Base-by-base conservation (phyloP, 1,140 invertebrate species). In the Solenopsis invicta region DNA sequence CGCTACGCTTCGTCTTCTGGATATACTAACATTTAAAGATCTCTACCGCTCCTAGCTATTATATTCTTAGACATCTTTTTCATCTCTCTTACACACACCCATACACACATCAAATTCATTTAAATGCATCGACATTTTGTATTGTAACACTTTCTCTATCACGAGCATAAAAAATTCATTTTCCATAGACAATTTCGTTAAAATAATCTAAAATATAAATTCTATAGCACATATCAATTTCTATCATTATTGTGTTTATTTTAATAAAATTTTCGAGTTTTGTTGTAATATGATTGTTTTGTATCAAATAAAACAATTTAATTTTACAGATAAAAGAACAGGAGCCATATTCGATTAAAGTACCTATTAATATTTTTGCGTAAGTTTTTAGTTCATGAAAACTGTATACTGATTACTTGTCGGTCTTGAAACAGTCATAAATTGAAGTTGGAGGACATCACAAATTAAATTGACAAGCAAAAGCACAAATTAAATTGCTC, bases 181-280 rank as follows among this genome's bases (percentile, higher is more conserved):
- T 50, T 50, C 16, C 2, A 16, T 8, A 37, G 6, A 64, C 9
- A 69, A 69, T 67, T 66, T 34, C 34, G 0, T 66, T 29, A 16
- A 50, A 48, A 78, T 41, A 48, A 6, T 16, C 18, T 78, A 12
- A 34, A 45, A 61, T 24, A 24, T 62, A n/a, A 74, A 21, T 76
- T 29, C 18, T 45, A 21, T 45, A 67, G 4, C 4, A n/a, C 0
- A 29, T 34, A 9, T 50, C 18, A 29, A 29, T 52, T 66, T 41
- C 10, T 9, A 67, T 45, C 45, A 21, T 69, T 48, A 16, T 48
- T 48, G 4, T 41, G 1, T 69, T 69, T 48, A 24, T 24, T 34
- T 34, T 13, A 54, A 54, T 21, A 74, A 72, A 10, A 18, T 52
- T 52, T 52, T 9, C 21, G 21, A 67, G 12, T 0, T 67, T 21